Evolutionary conservation across 2,113 vertebrate genomes (phyloP), one percentile per base, ranked within the genome.

Genomic region (Rhinolophus ferrumequinum): DNA sequence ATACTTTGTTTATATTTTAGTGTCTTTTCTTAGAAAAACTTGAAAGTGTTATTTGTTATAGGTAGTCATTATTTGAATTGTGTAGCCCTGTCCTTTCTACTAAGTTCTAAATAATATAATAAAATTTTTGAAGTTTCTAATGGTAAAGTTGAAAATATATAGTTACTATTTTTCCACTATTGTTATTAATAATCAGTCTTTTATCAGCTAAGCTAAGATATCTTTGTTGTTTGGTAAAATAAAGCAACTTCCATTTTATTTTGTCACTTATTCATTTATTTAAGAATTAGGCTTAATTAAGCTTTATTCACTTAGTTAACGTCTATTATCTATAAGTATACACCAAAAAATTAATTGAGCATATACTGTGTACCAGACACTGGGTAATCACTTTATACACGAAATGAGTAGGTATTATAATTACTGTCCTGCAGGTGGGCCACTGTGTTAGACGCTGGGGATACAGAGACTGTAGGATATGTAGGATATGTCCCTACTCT

Each of bases 211-310:
- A 95, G 3, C 66, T 77, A 94, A 58, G 33, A 21, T 66, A 82
- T 75, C 21, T 95, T 82, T 88, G 21, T 88, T 93, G 54, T 85
- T 77, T 85, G 76, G 80, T 72, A 77, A 90, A 83, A 77, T 80
- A 76, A 93, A 87, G 19, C 14, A 67, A 64, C 10, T 90, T 79
- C 77, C 2, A 77, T 72, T 86, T 93, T 95, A 64, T 91, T 79
- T 85, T 67, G 30, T 93, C 12, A 69, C 35, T 66, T 38, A 82
- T 87, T 80, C n/a, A 76, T 79, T 81, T 62, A 35, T 76, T 91
- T 80, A 93, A 79, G 38, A 90, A 58, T 83, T 93, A 44, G 64
- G 62, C 73, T 90, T 93, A 60, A 77, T 70, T 58, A 76, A 77
- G 30, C 18, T 79, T 92, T 94, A 83, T 50, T 89, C 7, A 66